Base-by-base conservation (phyloP, 2,797 vertebrate species). In the Prionace glauca region DNA sequence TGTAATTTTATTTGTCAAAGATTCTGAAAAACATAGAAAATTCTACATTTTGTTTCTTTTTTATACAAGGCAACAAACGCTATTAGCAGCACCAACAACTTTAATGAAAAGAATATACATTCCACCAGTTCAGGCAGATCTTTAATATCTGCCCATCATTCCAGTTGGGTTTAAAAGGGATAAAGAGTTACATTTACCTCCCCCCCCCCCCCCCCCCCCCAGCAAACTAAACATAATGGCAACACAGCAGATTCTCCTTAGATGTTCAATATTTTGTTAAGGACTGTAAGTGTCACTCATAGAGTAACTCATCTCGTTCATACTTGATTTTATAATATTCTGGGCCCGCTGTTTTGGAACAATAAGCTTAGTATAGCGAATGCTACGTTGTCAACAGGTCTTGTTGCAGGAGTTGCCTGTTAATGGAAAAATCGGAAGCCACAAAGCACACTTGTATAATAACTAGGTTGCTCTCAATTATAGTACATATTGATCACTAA, bases 11-110 rank as follows among this genome's bases (percentile, higher is more conserved):
- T 92, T 92, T 92, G 90, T 91, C 90, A 92, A 92, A 92, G 90
- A 92, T 92, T 92, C 18, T 92, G 90, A 92, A 92, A 92, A 92
- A 92, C 90, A 92, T 69, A 92, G 65, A 92, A 91, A 91, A 91
- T 32, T 92, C 67, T 92, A 92, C 90, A 92, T 92, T 41, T 92
- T 62, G 87, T 92, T n/a, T 69, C 65, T 36, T 92, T 91, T 91
- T 92, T 69, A 92, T 41, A 92, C n/a, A 41, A 69, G 62, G 90
- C 62, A 92, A 92, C 90, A 92, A 69, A 92, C 20, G 20, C n/a
- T 92, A 69, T 69, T 41, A 69, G 65, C 67, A 69, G 90, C 90
- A 92, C 62, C 62, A 92, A 92, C 3, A 65, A 69, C 20, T 69
- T 92, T 92, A 92, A 91, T 36, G 88, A 67, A 92, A 29, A 81